These are phyloP conservation scores for Apodemus agrarius DNA, from an alignment of 2,797 vertebrate species.

Conservation along the genomic window DNA sequence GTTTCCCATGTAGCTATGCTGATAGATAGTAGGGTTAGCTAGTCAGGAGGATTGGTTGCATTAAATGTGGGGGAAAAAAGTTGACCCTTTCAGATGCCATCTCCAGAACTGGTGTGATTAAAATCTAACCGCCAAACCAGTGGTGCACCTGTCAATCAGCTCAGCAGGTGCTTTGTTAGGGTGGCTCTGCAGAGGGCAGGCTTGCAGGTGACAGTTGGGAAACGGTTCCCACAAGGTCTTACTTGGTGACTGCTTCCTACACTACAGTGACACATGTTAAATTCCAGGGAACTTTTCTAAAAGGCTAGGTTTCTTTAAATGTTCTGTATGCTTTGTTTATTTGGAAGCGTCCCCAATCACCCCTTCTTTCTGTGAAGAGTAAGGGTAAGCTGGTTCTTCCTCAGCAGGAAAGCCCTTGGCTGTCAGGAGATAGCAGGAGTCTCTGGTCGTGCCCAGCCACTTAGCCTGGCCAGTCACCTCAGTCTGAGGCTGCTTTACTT, in stretches of 20 bases:
- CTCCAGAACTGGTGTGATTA: background rate
- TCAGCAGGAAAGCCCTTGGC: background rate
- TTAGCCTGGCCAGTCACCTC: background rate
- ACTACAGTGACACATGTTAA: background rate
- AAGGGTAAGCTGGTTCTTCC: background rate
- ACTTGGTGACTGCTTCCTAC: background rate
- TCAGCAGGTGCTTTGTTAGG: background rate
- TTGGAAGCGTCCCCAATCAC: background rate
- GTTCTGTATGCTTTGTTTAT: background rate
- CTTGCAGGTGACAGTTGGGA: background rate
- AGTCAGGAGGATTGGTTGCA: background rate
- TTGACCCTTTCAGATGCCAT: background rate
- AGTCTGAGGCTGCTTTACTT: background rate
- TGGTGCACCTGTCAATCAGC: background rate
- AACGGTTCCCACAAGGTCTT: background rate
- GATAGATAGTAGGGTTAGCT: background rate
- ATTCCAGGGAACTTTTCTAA: background rate
- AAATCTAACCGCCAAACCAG: background rate
- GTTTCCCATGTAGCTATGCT: background rate
- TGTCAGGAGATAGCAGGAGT: background rate
- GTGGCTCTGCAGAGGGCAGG: background rate
- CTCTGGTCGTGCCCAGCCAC: background rate
- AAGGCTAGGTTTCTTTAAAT: background rate
- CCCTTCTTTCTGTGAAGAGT: constrained; percentile 9
- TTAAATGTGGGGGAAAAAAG: background rate